Evolutionary conservation across 2,888 invertebrate species (phyloP).

Genomic region (Coleophora deauratella): DNA sequence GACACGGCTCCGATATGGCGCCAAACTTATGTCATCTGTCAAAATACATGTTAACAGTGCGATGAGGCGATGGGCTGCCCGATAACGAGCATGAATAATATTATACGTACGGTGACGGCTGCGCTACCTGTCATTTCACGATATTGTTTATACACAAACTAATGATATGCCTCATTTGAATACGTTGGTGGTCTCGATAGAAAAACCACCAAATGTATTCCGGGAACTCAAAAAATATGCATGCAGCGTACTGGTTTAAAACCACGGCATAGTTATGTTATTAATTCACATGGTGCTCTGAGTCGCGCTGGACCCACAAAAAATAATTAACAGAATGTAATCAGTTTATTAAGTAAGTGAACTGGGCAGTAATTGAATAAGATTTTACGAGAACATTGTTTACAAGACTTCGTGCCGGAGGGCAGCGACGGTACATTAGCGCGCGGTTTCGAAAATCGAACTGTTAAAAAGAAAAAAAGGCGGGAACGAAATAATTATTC

Average conservation of each 20-base stretch:
- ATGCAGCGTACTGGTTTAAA: neutral
- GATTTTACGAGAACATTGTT: constrained; percentile 71
- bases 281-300: constrained; percentile 8
- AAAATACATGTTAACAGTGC: constrained; percentile 71
- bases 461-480: constrained; percentile 58
- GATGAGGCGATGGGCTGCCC: constrained; percentile 37
- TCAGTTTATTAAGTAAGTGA: constrained; percentile 47
- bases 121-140: constrained; percentile 61
- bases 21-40: constrained; percentile 73
- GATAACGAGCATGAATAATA: constrained; percentile 46
- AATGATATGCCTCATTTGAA: constrained; percentile 67
- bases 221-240: neutral
- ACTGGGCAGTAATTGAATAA: constrained; percentile 56
- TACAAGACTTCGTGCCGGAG: constrained; percentile 61
- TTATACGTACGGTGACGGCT: neutral
- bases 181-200: constrained; percentile 60
- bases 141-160: constrained; percentile 60
- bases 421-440: constrained; percentile 63
- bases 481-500: constrained; percentile 73
- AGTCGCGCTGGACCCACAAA: constrained; percentile 12
- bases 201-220: constrained; percentile 20
- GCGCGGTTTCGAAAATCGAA: constrained; percentile 62
- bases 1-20: constrained; percentile 56
- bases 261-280: neutral
- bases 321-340: constrained; percentile 48